Evolutionary conservation across 1,140 invertebrate species (phyloP).

Genomic region (Macrostomum lignano): DNA sequence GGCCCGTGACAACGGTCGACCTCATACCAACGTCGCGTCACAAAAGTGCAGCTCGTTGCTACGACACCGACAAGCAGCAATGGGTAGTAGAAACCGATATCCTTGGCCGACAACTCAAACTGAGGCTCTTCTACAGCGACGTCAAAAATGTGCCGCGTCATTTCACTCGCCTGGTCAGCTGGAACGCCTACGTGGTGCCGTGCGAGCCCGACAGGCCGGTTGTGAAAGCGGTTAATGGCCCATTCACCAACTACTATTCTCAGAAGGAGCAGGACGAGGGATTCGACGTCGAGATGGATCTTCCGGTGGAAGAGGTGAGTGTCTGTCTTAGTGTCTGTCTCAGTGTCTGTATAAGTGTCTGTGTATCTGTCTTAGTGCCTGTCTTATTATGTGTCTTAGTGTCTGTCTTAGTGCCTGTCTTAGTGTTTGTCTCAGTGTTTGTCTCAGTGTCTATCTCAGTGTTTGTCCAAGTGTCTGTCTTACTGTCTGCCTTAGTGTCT

Average conservation of each 20-base stretch:
- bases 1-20: constrained; percentile 41
- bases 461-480: not conserved
- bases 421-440: not conserved
- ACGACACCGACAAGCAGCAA: constrained; percentile 51
- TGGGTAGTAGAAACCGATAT: constrained; percentile 51
- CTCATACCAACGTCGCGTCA: constrained; percentile 21
- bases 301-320: not conserved
- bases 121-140: constrained; percentile 52
- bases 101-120: constrained; percentile 38
- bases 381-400: too few relatives aligned
- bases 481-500: too few relatives aligned
- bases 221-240: constrained; percentile 40
- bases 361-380: too few relatives aligned
- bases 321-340: too few relatives aligned
- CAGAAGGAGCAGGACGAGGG: constrained; percentile 51
- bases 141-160: constrained; percentile 53
- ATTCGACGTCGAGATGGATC: constrained; percentile 30
- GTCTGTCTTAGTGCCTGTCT: not conserved
- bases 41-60: constrained; percentile 35
- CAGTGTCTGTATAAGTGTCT: too few relatives aligned
- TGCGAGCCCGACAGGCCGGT: constrained; percentile 9
- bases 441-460: not conserved
- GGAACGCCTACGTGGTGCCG: constrained; percentile 32
- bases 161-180: constrained; percentile 44
- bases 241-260: constrained; percentile 51